Evolutionary conservation across 1,140 invertebrate species (phyloP).

Genomic region (Plectrocnemia conspersa): DNA sequence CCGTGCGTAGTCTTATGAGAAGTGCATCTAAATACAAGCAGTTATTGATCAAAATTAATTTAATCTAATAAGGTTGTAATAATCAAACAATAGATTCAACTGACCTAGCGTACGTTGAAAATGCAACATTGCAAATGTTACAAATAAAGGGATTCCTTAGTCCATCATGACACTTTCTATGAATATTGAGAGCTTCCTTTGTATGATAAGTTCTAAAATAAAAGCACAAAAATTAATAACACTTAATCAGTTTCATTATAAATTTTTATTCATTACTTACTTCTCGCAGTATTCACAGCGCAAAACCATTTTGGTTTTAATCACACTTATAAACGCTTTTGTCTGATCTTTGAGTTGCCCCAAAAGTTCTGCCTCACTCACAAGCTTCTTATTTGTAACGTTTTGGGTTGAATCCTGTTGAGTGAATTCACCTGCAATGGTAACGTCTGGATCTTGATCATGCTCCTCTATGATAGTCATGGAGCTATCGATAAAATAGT

Average conservation of each 20-base stretch:
- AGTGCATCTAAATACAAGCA: conserved; percentile 40
- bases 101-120: conserved; percentile 50
- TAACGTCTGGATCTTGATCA: no score
- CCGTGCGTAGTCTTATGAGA: conserved; percentile 53
- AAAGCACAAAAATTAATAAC: conserved; percentile 9
- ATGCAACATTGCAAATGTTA: conserved; percentile 50
- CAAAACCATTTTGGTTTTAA: conserved; percentile 47
- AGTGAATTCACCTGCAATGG: no score
- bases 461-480: no score
- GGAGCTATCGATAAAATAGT: no score
- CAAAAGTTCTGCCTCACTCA: no score
- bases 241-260: neutral
- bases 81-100: neutral
- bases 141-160: conserved; percentile 48
- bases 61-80: neutral
- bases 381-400: no score
- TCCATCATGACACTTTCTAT: conserved; percentile 44
- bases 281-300: conserved; percentile 53
- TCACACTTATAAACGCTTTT: conserved; percentile 38
- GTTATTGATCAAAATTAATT: neutral
- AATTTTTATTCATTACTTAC: conserved; percentile 37
- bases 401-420: no score
- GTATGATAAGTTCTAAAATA: conserved; percentile 45
- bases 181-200: conserved; percentile 45
- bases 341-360: conserved; percentile 37